Base-by-base conservation (phyloP, 2,113 vertebrate species). In the Hystrix cristata region DNA sequence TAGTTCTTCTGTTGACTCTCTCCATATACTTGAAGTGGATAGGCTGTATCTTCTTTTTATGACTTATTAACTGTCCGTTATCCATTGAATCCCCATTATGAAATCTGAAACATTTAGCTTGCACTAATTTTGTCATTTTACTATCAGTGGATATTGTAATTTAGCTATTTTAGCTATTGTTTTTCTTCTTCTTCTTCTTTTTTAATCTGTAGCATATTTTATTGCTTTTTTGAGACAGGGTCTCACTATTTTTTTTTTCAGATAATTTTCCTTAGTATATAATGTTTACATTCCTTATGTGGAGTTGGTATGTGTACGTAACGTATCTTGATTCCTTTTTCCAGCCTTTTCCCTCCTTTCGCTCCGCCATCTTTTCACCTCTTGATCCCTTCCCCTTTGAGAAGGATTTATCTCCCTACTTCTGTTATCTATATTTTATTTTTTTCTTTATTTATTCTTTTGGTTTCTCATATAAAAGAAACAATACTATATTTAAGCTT, bases 171-270 rank as follows among this genome's bases (percentile, higher is more conserved):
- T 4, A 81, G 69, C 38, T 72, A 38, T 43, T 15, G 1, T 74
- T 80, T 82, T 88, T 65, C 34, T 67, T 38, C 38, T 88, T 65
- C 34, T 67, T 38, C 38, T 38, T 38, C 83, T 59, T 93, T 84
- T 46, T 78, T 71, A 48, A 34, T 92, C 87, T 95, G 80, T 82
- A 43, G 60, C 59, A 67, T 46, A 94, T 92, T 57, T 89, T 74
- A 6, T 55, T 95, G 71, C 25, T 31, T 48, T 76, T 76, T 72
- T 43, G 72, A 76, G 43, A 76, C 72, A 76, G n/a, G 18, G 43
- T 76, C 13, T 48, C 14, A 76, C 43, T 91, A 65, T 71, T 1
- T 71, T 71, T 1, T 71, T 93, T 87, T 86, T 51, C 1, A 74
- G n/a, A 91, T 13, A 59, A 90, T 82, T 78, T 12, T 48, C 15